These are phyloP conservation scores for Unio delphinus DNA, from an alignment of 2,888 invertebrate genomes.

Conservation along the genomic window DNA sequence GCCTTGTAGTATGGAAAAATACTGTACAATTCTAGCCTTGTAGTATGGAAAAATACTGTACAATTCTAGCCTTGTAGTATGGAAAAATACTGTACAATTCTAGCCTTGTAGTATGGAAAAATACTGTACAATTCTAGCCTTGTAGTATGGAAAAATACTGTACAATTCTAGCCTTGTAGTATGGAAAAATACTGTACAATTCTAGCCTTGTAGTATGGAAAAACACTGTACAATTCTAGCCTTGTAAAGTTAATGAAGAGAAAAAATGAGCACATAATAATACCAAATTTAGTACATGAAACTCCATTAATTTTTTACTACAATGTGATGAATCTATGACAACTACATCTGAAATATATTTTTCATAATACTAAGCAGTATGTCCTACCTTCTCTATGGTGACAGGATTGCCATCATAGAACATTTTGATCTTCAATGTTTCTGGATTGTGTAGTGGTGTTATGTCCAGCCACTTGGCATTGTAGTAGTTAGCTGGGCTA, in stretches of 20 bases:
- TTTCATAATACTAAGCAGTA: neutral
- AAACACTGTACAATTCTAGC: neutral
- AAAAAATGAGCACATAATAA: neutral
- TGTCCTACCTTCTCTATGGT: slow-evolving; percentile 42
- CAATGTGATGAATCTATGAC: neutral
- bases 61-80: no score
- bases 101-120: no score
- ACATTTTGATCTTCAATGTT: slow-evolving; percentile 17
- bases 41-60: no score
- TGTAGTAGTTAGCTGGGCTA: slow-evolving; percentile 81
- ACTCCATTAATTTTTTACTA: neutral
- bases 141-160: no score
- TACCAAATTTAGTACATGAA: neutral
- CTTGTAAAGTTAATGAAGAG: neutral
- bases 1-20: no score
- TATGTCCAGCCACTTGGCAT: slow-evolving; percentile 83
- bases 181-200: no score
- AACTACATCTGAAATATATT: no score
- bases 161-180: no score
- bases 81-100: no score
- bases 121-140: no score
- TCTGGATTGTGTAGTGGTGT: slow-evolving; percentile 56
- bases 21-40: no score
- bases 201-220: no score
- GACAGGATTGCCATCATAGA: slow-evolving; percentile 34